A percentile compares a stretch with the other conserved stretches of the same genome.
Evolutionary conservation across 2,888 invertebrate species (phyloP).

Genomic region (Hylaea fasciaria): DNA sequence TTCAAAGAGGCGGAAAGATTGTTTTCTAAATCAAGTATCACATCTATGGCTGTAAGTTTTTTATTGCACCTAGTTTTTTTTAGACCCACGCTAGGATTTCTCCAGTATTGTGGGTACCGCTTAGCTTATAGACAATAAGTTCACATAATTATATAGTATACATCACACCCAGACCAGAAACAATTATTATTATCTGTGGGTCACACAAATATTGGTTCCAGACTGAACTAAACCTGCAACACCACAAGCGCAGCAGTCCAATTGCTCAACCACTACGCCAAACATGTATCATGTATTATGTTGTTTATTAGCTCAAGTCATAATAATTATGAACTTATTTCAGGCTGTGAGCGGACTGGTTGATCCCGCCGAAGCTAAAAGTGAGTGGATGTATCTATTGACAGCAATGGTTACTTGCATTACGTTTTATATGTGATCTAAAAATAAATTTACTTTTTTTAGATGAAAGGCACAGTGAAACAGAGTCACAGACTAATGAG

Average conservation of each 20-base stretch:
- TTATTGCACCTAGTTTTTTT: too few species aligned
- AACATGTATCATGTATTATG: too few species aligned
- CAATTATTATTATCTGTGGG: too few species aligned
- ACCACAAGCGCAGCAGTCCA: too few species aligned
- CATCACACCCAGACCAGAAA: too few species aligned
- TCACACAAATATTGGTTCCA: too few species aligned
- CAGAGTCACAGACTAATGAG: slow-evolving; percentile 93
- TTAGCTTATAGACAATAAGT: too few species aligned
- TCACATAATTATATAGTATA: too few species aligned
- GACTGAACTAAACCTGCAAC: too few species aligned
- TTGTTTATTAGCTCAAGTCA: background rate
- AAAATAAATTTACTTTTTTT: slow-evolving; percentile 37
- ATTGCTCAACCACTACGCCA: too few species aligned
- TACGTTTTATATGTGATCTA: background rate
- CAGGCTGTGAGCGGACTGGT: slow-evolving; percentile 93
- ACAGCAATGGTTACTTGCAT: background rate
- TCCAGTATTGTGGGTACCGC: too few species aligned
- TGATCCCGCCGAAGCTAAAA: slow-evolving; percentile 91
- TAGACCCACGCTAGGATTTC: too few species aligned
- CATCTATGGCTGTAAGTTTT: slow-evolving; percentile 94
- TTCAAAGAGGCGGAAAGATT: slow-evolving; percentile 98
- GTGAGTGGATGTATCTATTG: slow-evolving; percentile 80
- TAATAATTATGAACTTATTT: slow-evolving; percentile 49
- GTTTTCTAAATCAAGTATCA: slow-evolving; percentile 99
- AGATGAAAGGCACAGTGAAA: slow-evolving; percentile 95